Conservation (phyloP, 2,888 invertebrate genomes). For the Aphodius granarius region DNA sequence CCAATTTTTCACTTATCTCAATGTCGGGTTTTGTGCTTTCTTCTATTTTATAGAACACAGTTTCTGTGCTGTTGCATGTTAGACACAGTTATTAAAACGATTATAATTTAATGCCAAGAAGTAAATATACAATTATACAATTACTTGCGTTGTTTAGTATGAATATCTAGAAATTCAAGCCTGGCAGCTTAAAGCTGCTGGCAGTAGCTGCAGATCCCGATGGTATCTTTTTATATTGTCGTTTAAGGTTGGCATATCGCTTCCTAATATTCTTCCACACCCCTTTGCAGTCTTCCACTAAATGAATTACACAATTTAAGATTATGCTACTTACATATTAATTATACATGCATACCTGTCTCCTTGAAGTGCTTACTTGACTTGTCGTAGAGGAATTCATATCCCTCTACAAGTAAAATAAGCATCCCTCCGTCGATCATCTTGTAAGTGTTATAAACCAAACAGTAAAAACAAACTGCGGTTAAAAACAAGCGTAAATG, state of each 20-base stretch:
- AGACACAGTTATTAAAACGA: too few relatives aligned
- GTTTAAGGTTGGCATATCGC: not conserved
- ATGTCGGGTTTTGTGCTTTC: too few relatives aligned
- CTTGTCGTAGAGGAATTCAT: not conserved
- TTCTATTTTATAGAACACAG: too few relatives aligned
- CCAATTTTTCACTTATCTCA: too few relatives aligned
- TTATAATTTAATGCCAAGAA: too few relatives aligned
- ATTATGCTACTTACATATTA: too few relatives aligned
- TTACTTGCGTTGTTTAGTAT: not conserved
- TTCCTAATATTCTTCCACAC: not conserved
- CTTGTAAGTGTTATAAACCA: too few relatives aligned
- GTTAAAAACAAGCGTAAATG: too few relatives aligned
- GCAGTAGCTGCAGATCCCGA: not conserved
- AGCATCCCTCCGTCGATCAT: not conserved
- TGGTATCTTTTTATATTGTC: not conserved
- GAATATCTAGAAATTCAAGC: not conserved
- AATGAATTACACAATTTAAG: not conserved
- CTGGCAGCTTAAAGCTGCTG: not conserved
- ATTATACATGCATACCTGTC: not conserved
- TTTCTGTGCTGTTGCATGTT: too few relatives aligned
- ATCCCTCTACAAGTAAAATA: not conserved
- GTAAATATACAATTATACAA: not conserved
- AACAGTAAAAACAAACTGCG: too few relatives aligned
- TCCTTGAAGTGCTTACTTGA: not conserved
- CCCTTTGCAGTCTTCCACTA: not conserved